Evolutionary conservation across 2,888 invertebrate species (phyloP), one percentile per base, ranked within the genome.

Genomic region (Eristalis pertinax): DNA sequence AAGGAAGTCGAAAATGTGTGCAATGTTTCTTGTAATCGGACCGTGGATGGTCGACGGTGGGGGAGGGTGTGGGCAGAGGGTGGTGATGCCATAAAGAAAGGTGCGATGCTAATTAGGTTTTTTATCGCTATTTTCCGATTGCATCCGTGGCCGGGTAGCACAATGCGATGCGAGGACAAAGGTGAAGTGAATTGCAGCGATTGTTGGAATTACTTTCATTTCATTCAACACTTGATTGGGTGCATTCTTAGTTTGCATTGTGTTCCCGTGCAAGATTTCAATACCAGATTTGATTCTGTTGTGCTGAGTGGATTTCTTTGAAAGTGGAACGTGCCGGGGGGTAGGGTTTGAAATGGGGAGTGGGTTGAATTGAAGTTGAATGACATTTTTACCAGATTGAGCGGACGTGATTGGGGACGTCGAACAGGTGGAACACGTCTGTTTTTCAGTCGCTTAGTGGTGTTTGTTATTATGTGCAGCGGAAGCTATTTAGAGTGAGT

Each of bases 41-140:
- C 11, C 7, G 41, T 8, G 8, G 32, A 0, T 1, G 32, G 26
- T 13, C n/a, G n/a, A n/a, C n/a, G 22, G 60, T 35, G 26, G 22
- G 43, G 29, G 15, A 29, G 29, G 65, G 29, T 29, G 32, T 13
- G 26, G 68, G 58, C 11, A 50, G 24, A 24, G 32, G n/a, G n/a
- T 15, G 24, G 43, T n/a, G 43, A 70, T 60, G 65, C 58, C 56
- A 63, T 72, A 79, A 82, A 78, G 56, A 63, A 70, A 86, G 78
- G 82, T 86, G 82, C 82, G 64, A 86, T 82, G 70, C 82, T 86
- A 86, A 86, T 82, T 82, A 86, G 70, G 67, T 82, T 82, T 75
- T 68, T 84, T 73, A 80, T 80, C 84, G 68, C 8, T 24, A 19
- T 62, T 60, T 82, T 78, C 56, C 41, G 65, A 86, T 82, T 82